Conservation (phyloP, 1,140 invertebrate species). For the Drosophila pectinifera region DNA sequence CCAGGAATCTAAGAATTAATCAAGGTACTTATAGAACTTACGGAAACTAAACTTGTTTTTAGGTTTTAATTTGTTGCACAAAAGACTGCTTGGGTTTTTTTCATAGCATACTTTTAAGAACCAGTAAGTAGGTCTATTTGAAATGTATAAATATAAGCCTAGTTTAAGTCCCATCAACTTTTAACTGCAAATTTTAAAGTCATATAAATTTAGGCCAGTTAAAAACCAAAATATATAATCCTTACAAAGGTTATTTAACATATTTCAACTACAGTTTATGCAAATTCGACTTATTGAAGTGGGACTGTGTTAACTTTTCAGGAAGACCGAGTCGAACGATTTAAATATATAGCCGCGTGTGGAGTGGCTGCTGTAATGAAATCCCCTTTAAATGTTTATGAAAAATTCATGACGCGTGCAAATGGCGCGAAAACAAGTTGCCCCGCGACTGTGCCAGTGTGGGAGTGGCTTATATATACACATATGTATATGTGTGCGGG, state of each 20-base stretch:
- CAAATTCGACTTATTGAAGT: neutral
- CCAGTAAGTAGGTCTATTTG: too few species aligned
- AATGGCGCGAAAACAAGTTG: conserved; percentile 83
- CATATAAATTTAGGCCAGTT: neutral
- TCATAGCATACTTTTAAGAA: neutral
- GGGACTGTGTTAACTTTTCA: conserved; percentile 8
- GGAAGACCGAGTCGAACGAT: conserved; percentile 22
- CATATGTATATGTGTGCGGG: neutral
- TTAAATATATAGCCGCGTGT: conserved; percentile 28
- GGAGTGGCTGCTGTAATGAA: conserved; percentile 64
- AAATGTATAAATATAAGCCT: too few species aligned
- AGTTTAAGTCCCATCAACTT: neutral
- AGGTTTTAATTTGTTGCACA: too few species aligned
- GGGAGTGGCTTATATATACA: conserved; percentile 25
- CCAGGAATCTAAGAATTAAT: too few species aligned
- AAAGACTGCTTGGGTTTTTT: neutral
- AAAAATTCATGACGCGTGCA: conserved; percentile 84
- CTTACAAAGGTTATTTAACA: too few species aligned
- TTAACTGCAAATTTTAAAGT: neutral
- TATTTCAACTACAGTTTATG: neutral
- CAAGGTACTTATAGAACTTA: too few species aligned
- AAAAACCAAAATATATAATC: neutral
- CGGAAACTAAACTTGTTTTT: too few species aligned
- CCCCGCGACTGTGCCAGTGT: conserved; percentile 35
- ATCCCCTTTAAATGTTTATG: conserved; percentile 82